A percentile compares a stretch with the other conserved stretches of the same genome.
Evolutionary conservation across 92 coral and sea anemone genomes (phyloP).

Genomic region (Parazoanthus swiftii): DNA sequence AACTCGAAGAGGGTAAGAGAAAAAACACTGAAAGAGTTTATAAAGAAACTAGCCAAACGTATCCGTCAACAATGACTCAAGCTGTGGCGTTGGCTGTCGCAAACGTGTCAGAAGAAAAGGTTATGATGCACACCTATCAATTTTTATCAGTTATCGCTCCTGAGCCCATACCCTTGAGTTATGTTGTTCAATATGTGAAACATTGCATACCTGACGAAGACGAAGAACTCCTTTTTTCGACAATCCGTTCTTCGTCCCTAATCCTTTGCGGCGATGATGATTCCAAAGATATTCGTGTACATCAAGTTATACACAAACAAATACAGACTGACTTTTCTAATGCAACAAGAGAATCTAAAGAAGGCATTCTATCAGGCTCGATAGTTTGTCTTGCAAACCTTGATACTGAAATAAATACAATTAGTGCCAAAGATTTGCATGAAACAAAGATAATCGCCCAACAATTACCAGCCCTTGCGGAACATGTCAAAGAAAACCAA

Average conservation of each 20-base stretch:
- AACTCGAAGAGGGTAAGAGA: slow-evolving; percentile 35
- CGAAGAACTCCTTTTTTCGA: neutral
- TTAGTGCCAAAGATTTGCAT: neutral
- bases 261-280: slow-evolving; percentile 19
- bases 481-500: neutral
- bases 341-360: neutral
- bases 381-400: neutral
- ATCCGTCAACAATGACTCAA: slow-evolving; percentile 32
- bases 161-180: slow-evolving; percentile 14
- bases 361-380: neutral
- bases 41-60: neutral
- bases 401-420: neutral
- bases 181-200: slow-evolving; percentile 26
- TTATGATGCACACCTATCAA: slow-evolving; percentile 18
- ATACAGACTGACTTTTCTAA: neutral
- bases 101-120: neutral
- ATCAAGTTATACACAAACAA: neutral
- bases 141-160: slow-evolving; percentile 21
- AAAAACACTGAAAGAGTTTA: neutral
- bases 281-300: neutral
- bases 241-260: slow-evolving; percentile 22
- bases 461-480: neutral
- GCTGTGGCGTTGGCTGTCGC: slow-evolving; percentile 35
- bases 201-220: neutral
- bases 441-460: neutral